These are phyloP conservation scores for Branchipolynoe longqiensis DNA, from an alignment of 2,888 invertebrate genomes.

Conservation along the genomic window DNA sequence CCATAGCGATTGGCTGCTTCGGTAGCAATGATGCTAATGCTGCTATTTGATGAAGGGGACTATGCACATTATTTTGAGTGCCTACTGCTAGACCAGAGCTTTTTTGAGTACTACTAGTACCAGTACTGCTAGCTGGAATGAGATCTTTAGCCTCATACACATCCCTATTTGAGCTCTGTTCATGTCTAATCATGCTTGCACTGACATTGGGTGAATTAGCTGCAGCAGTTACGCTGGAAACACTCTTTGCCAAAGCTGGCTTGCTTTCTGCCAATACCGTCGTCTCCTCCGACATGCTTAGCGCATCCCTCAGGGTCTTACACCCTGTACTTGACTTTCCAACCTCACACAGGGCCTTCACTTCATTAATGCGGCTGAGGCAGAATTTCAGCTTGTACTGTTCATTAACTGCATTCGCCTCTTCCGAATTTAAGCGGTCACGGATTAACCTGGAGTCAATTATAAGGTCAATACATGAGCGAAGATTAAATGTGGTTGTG, in stretches of 20 bases:
- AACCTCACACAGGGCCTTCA: background rate
- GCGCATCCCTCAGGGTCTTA: background rate
- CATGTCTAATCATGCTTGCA: background rate
- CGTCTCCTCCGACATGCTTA: too few relatives aligned
- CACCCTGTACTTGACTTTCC: constrained; percentile 2
- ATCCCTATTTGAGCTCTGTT: background rate
- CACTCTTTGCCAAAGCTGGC: too few relatives aligned
- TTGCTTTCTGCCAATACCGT: too few relatives aligned
- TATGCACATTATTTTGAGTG: background rate
- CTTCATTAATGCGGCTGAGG: constrained; percentile 20
- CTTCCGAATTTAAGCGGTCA: background rate
- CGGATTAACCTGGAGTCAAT: constrained; percentile 34
- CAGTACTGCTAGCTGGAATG: background rate
- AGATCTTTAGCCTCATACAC: background rate
- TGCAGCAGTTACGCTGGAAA: background rate
- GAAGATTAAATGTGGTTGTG: constrained; percentile 4
- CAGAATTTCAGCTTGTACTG: constrained; percentile 38
- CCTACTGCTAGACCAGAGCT: too few relatives aligned
- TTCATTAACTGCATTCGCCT: constrained; percentile 2
- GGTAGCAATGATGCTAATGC: constrained; percentile 50
- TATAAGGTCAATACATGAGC: constrained; percentile 38
- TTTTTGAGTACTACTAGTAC: too few relatives aligned
- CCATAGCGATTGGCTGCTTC: constrained; percentile 18
- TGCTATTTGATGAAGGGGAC: constrained; percentile 47
- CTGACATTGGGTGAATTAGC: too few relatives aligned